A percentile compares a stretch with the other conserved stretches of the same genome.
These are phyloP conservation scores for Atractosteus spatula DNA, from an alignment of 2,113 vertebrate species.

Conservation along the genomic window DNA sequence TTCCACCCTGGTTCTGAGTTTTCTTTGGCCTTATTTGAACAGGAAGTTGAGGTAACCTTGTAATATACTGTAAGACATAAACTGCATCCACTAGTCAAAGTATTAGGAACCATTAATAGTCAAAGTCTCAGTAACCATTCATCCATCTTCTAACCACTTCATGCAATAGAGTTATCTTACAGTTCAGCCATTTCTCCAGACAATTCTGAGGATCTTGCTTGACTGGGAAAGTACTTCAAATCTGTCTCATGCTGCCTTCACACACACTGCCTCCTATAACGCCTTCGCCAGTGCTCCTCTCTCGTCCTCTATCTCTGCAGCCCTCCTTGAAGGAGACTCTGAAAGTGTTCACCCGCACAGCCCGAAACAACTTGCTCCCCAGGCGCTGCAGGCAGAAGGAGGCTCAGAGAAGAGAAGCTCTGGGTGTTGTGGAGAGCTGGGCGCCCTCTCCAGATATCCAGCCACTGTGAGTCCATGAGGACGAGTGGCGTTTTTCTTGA, in stretches of 20 bases:
- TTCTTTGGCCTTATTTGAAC: too few species aligned
- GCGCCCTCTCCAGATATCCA: conserved; percentile 9
- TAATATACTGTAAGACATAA: too few species aligned
- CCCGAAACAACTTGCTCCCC: conserved; percentile 59
- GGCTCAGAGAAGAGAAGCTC: conserved; percentile 35
- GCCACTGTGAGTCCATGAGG: conserved; percentile 21
- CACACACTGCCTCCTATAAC: background rate
- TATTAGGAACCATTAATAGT: too few species aligned
- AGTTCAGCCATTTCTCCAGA: background rate
- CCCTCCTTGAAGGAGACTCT: conserved; percentile 70
- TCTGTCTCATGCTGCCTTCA: background rate
- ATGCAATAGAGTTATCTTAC: too few species aligned
- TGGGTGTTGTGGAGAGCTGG: conserved; percentile 24
- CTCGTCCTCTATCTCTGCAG: conserved; percentile 40
- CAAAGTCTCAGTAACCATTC: too few species aligned
- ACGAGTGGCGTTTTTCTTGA: too few species aligned
- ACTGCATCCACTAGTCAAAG: too few species aligned
- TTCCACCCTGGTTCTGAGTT: too few species aligned
- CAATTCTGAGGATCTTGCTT: background rate
- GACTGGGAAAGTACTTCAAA: background rate
- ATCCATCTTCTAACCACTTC: too few species aligned
- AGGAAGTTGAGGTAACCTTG: too few species aligned
- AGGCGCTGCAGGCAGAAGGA: conserved; percentile 45
- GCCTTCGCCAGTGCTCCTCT: too few species aligned
- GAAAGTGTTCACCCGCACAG: conserved; percentile 54